Base-by-base conservation (phyloP, 2,113 vertebrate genomes). In the Neodontobutis hainanensis region DNA sequence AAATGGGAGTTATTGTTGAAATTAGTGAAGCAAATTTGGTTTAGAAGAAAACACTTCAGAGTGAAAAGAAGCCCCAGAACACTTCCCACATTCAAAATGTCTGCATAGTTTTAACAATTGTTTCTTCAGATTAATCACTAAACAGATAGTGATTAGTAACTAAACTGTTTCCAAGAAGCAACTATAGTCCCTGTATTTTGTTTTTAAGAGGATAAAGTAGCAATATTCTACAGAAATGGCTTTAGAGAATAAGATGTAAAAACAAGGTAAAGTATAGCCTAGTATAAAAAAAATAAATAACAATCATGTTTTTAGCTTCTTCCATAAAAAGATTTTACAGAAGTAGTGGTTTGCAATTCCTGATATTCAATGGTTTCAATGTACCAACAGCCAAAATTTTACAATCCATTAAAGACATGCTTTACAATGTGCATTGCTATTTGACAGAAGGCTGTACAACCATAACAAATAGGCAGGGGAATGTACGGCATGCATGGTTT, bases 61-160 rank as follows among this genome's bases (percentile, higher is more conserved):
- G 68, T 58, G 52, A 84, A 3, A 69, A 79, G 1, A 47, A 11
- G 32, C 66, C 66, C 70, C 47, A 67, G 56, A 75, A 75, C 59
- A 78, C 60, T 84, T 83, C 49, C 80, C 87, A 92, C 90, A 91
- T 90, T 92, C 90, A 91, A 86, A 86, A 90, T 32, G 85, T 90
- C 88, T 91, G 90, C 91, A 92, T 92, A 92, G 91, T 85, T 82
- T 88, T 69, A 78, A 86, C 76, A 80, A 70, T 68, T 79, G 64
- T 61, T 80, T 80, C 63, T 69, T 48, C 55, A 62, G 36, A 82
- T 55, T 76, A 73, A 77, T 52, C 15, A 82, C 70, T 7, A 52
- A 42, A 36, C n/a, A 68, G 45, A 68, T 3, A 46, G 8, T n/a
- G 19, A 65, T 42, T 40, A 68, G 14, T 5, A 61, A 65, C 5